phyloP scores from a whole-genome alignment of 2,797 vertebrate genomes.

The Notolepis coatsorum region DNA sequence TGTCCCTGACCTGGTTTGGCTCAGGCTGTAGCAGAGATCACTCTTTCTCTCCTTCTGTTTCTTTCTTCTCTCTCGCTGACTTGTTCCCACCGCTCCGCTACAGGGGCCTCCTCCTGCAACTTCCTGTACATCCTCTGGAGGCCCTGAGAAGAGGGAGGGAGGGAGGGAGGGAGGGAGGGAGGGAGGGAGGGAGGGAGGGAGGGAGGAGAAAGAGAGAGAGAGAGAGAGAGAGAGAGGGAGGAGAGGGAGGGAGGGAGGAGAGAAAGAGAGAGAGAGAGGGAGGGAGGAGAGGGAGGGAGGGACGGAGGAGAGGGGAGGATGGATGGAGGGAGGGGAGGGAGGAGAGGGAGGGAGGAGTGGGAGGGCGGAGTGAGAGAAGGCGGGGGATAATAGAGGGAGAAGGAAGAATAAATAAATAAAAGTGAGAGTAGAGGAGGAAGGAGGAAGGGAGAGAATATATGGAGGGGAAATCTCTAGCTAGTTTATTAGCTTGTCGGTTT shows the following conservation, averaged over 20 bases:
- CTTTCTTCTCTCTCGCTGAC: neutral
- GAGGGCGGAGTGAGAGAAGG: no score
- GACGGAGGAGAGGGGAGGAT: neutral
- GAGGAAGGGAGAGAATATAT: no score
- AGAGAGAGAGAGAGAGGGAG: neutral
- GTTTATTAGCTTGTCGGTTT: no score
- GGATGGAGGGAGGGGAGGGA: no score
- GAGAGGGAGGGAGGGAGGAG: neutral
- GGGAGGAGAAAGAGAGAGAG: neutral
- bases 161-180: neutral
- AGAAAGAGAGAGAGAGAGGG: conserved; percentile 1
- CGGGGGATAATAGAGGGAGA: no score
- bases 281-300: neutral
- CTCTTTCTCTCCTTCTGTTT: neutral
- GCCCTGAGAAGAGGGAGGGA: neutral
- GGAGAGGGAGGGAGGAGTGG: no score
- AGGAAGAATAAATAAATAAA: no score
- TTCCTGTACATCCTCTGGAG: conserved; percentile 24
- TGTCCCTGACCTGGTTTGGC: no score
- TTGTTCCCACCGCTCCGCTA: conserved; percentile 38
- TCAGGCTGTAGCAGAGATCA: neutral
- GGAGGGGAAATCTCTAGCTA: no score
- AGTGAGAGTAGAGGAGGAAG: no score
- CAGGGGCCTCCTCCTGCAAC: conserved; percentile 12
- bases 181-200: conserved; percentile 11